A percentile compares a stretch with the other conserved stretches of the same genome.
These are phyloP conservation scores for Nesogale talazaci DNA, from an alignment of 2,113 vertebrate genomes.

Conservation along the genomic window DNA sequence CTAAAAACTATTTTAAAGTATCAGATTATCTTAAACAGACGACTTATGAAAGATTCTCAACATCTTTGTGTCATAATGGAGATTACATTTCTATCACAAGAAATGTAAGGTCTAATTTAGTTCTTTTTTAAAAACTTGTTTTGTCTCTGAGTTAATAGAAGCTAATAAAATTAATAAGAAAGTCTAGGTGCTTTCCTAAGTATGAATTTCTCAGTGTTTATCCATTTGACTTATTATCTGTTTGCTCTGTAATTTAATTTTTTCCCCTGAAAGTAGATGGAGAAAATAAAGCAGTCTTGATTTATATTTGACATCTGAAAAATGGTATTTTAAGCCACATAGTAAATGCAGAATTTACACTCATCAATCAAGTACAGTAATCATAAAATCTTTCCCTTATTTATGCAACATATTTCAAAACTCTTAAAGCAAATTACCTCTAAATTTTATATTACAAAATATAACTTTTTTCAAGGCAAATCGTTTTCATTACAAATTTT, in stretches of 20 bases:
- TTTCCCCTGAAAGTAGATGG: slow-evolving; percentile 22
- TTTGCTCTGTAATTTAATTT: slow-evolving; percentile 35
- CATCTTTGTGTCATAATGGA: too few species aligned
- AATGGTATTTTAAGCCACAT: background rate
- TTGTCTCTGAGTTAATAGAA: background rate
- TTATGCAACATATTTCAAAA: background rate
- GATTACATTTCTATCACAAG: too few species aligned
- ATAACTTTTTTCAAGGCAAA: slow-evolving; percentile 19
- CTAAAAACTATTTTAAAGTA: too few species aligned
- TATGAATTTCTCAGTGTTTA: background rate
- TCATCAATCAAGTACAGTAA: background rate
- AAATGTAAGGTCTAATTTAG: too few species aligned
- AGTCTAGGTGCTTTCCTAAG: background rate
- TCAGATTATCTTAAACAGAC: too few species aligned
- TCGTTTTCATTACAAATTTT: background rate
- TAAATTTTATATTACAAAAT: background rate
- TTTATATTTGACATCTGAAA: background rate
- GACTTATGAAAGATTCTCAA: too few species aligned
- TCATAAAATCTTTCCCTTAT: too few species aligned
- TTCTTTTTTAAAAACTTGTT: background rate
- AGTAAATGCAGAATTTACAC: background rate
- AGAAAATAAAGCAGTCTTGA: slow-evolving; percentile 18
- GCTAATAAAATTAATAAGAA: background rate
- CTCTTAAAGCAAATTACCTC: slow-evolving; percentile 49
- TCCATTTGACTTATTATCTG: background rate